Evolutionary conservation across 2,888 invertebrate genomes (phyloP), one percentile per base, ranked within the genome.

Genomic region (Drosophila pseudotalamancana): DNA sequence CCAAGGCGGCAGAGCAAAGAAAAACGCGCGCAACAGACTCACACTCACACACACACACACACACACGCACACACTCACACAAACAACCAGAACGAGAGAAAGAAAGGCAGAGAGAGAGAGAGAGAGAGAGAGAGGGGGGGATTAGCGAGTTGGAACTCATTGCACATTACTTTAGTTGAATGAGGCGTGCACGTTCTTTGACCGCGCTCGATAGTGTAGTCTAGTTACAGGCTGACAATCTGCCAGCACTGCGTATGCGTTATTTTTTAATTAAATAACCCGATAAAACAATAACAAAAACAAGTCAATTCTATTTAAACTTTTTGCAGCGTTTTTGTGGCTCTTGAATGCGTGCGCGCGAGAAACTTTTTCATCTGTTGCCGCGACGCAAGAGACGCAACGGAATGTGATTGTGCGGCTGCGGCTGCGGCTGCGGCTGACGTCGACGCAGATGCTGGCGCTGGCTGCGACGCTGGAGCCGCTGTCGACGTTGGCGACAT

Each of bases 321-420:
- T 60, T 59, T 29, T 19, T 9, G 16, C 18, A 27, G 42, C 42
- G 42, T 49, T 60, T 54, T 42, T 50, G 46, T 40, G 37, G 35
- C 23, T 23, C 39, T 42, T 32, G 29, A 57, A 45, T 57, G 84
- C 67, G 67, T 77, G 78, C 60, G 62, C 62, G 65, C 80, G 54
- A 61, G 37, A 63, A 84, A 81, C 73, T 83, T 86, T 76, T 81
- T 80, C 87, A 81, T 77, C 87, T 81, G 84, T 87, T 81, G 80
- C 87, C 61, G 83, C 61, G 32, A 23, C 59, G 56, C 25, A 31
- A 65, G 57, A 50, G 60, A 75, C 49, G 71, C 65, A 60, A 63
- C 59, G 83, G 76, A 79, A 72, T 72, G 84, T 54, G 63, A 74
- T 62, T 25, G 40, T 62, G 74, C 51, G 57, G 49, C 50, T 40